phyloP scores from a whole-genome alignment of 1,140 invertebrate species.

The Pachypsylla venusta region DNA sequence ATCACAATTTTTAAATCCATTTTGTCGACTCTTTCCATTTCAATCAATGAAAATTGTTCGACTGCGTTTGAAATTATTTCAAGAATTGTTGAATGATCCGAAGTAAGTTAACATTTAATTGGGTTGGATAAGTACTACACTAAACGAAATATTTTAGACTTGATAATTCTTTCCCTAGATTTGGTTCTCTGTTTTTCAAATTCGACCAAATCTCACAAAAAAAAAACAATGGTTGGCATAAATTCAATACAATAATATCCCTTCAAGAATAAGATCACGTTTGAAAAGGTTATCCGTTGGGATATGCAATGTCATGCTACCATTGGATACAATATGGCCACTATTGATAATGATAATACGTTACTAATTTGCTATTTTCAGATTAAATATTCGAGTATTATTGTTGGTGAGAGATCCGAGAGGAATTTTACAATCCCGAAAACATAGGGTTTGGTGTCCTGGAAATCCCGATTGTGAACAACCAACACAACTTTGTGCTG shows the following conservation, averaged over 20 bases:
- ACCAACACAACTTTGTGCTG: conserved; percentile 54
- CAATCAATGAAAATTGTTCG: conserved; percentile 76
- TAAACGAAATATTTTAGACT: conserved; percentile 5
- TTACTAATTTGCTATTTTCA: too few species aligned
- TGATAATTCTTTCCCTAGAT: neutral
- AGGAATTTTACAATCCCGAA: conserved; percentile 68
- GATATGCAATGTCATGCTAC: too few species aligned
- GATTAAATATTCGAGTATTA: conserved; percentile 57
- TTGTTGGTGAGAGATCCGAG: conserved; percentile 68
- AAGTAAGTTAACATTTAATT: conserved; percentile 44
- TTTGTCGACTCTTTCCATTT: conserved; percentile 71
- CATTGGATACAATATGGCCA: too few species aligned
- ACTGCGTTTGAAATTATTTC: conserved; percentile 50
- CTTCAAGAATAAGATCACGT: too few species aligned
- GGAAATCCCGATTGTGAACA: conserved; percentile 66
- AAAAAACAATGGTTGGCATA: too few species aligned
- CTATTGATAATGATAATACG: too few species aligned
- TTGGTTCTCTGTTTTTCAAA: neutral
- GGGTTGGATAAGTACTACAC: too few species aligned
- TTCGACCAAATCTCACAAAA: neutral
- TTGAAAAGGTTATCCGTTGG: too few species aligned
- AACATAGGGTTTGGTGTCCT: conserved; percentile 70
- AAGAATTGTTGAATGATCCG: conserved; percentile 52
- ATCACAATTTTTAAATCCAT: conserved; percentile 51
- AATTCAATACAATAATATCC: too few species aligned